Evolutionary conservation across 2,888 invertebrate genomes (phyloP), one percentile per base, ranked within the genome.

Genomic region (Drosophila prolongata): DNA sequence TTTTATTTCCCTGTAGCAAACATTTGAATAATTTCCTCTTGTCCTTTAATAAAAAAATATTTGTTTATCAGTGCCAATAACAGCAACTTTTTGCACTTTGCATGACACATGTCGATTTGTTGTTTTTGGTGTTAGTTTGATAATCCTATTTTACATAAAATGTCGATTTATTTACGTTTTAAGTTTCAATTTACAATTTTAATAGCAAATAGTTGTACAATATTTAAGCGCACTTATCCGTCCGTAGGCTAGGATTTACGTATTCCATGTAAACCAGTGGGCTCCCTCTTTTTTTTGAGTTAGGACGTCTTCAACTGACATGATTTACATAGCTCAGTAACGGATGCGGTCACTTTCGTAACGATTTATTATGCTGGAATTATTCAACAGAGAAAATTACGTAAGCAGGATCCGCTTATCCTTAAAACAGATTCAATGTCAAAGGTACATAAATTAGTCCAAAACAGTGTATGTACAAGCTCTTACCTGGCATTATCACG

Each of bases 291-390:
- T 19, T 5, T 19, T 11, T 11, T 10, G 43, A 11, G 1, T 11
- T 4, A 30, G 30, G 9, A 6, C 14, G 13, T 24, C 60, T 24
- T 4, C 10, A 38, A 14, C 13, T 9, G 10, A 9, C 34, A n/a
- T 14, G 30, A 8, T 9, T 43, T 75, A 24, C 24, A 24, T 24
- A 4, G 4, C 4, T 24, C 24, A 85, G 70, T 85, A 85, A 43
- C 87, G 82, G 10, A 70, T 64, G 6, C 75, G 79, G 49, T 76
- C 76, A 37, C 11, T 34, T 11, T 73, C 77, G 52, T 80, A 82
- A 6, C 75, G 68, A n/a, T 79, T 73, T 44, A 82, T 77, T 38
- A 79, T 57, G 46, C 83, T 87, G 85, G 34, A 85, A 56, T n/a
- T 14, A 40, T 27, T 46, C 10, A 40, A 27, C 11, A 24, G 10